These are phyloP conservation scores for Enteromius anoplus DNA, from an alignment of 2,797 vertebrate genomes.

Conservation along the genomic window DNA sequence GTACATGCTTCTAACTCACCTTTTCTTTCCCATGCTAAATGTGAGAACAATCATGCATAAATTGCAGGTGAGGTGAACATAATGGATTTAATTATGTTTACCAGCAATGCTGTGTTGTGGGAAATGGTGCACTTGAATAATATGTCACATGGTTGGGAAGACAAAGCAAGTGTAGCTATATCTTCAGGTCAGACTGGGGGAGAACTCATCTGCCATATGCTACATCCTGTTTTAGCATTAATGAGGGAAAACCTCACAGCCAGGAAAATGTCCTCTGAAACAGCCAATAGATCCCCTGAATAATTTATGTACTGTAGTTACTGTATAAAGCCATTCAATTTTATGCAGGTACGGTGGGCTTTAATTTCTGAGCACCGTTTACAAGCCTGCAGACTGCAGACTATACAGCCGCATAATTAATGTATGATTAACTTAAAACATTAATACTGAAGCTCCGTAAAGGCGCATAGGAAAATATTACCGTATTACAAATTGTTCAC, in stretches of 20 bases:
- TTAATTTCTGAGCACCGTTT: constrained; percentile 14
- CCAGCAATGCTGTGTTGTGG: background rate
- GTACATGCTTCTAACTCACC: background rate
- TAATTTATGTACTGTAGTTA: constrained; percentile 12
- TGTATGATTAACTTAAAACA: background rate
- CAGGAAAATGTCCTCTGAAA: background rate
- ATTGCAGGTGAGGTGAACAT: background rate
- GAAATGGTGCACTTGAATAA: background rate
- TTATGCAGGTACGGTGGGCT: background rate
- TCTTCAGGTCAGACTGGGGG: constrained; percentile 1
- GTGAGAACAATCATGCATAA: background rate
- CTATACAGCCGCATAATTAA: background rate
- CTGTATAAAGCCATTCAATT: constrained; percentile 3
- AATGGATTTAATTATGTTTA: background rate
- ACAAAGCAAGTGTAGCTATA: background rate
- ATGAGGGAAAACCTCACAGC: constrained; percentile 11
- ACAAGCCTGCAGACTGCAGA: background rate
- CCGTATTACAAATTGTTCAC: background rate
- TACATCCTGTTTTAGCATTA: constrained; percentile 30
- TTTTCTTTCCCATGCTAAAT: background rate
- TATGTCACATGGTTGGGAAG: background rate
- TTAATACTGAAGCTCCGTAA: background rate
- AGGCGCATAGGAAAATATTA: background rate
- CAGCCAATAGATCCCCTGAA: constrained; percentile 19
- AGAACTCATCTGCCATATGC: background rate